Conservation (phyloP, 2,888 invertebrate species). For the Drosophila engyochracea region DNA sequence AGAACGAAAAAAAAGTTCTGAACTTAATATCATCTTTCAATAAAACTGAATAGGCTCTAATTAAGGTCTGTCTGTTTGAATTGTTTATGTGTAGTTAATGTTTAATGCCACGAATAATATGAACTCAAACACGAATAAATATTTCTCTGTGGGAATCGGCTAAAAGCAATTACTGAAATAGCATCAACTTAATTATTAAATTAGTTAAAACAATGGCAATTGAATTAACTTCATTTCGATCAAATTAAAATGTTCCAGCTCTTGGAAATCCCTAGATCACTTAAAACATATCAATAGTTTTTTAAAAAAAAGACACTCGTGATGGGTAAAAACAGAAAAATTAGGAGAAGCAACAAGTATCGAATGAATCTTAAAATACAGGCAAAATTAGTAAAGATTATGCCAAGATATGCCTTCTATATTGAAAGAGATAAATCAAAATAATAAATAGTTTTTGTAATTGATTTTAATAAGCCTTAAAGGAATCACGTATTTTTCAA, state of each 20-base stretch:
- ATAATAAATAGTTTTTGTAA: background rate
- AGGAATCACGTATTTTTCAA: background rate
- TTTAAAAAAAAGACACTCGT: too few relatives aligned
- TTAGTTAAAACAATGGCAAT: background rate
- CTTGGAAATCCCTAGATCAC: background rate
- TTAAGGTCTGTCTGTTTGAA: background rate
- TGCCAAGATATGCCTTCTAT: too few relatives aligned
- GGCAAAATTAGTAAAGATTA: background rate
- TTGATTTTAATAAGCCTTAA: background rate
- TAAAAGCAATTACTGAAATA: background rate
- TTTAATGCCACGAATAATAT: too few relatives aligned
- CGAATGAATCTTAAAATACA: background rate
- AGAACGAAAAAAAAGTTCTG: background rate
- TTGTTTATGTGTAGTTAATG: background rate
- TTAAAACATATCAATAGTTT: background rate
- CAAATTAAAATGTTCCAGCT: background rate
- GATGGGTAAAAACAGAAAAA: background rate
- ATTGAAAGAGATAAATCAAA: background rate
- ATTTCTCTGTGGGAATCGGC: background rate
- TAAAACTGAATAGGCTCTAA: background rate
- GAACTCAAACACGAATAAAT: too few relatives aligned
- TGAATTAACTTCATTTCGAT: background rate
- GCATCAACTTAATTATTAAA: background rate
- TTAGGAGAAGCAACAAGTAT: background rate
- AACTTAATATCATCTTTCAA: background rate